Percentiles rank a stretch among this genome's conserved stretches.
Evolutionary conservation across 2,113 vertebrate genomes (phyloP).

Genomic region (Chrysochloris asiatica): DNA sequence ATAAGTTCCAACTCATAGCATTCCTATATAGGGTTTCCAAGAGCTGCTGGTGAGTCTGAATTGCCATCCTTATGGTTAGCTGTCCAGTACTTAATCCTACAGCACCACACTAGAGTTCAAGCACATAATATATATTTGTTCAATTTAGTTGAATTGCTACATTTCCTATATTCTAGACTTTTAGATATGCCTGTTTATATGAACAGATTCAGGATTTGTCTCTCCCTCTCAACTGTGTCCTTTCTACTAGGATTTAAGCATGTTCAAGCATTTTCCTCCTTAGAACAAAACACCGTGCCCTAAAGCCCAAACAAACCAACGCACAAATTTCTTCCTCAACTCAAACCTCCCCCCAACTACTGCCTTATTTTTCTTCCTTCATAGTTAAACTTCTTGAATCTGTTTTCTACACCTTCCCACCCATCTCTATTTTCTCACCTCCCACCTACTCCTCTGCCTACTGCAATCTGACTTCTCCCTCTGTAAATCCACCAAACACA

Average conservation of each 20-base stretch:
- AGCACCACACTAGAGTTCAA: too few species aligned
- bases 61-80: too few species aligned
- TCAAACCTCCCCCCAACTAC: neutral
- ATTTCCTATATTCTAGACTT: neutral
- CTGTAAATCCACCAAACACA: conserved; percentile 29
- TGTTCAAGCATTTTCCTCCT: neutral
- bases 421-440: conserved; percentile 13
- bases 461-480: conserved; percentile 47
- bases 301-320: conserved; percentile 4
- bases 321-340: neutral
- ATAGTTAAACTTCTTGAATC: conserved; percentile 14
- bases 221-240: neutral
- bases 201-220: neutral
- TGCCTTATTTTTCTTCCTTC: neutral
- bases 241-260: neutral
- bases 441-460: conserved; percentile 39
- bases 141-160: neutral
- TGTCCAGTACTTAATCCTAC: too few species aligned
- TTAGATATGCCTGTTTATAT: neutral
- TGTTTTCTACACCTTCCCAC: conserved; percentile 28
- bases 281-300: neutral
- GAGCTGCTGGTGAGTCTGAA: too few species aligned
- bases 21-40: too few species aligned
- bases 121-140: neutral
- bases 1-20: too few species aligned